These are phyloP conservation scores for Turdus rufiventris DNA, from an alignment of 2,113 vertebrate species.

Conservation along the genomic window DNA sequence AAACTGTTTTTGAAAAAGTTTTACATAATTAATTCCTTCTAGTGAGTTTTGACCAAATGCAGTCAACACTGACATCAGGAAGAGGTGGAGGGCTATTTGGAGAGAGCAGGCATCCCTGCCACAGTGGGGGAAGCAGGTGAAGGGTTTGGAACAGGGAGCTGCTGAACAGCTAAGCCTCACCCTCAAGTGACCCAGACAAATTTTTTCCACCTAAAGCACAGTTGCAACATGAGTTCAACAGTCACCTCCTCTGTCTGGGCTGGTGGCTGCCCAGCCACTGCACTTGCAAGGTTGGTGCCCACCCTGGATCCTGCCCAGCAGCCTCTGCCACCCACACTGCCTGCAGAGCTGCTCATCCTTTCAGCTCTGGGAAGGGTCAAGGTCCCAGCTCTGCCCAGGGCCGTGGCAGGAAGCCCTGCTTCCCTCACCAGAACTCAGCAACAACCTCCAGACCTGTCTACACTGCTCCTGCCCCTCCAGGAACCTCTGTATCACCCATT, in stretches of 20 bases:
- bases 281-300: background rate
- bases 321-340: background rate
- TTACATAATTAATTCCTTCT: background rate
- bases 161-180: slow-evolving; percentile 12
- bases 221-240: background rate
- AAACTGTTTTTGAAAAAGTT: background rate
- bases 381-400: background rate
- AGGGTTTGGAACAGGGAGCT: background rate
- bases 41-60: background rate
- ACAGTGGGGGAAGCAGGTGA: background rate
- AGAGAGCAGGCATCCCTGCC: background rate
- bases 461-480: background rate
- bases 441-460: background rate
- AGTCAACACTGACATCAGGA: background rate
- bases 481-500: background rate
- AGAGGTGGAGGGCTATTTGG: background rate
- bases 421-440: background rate
- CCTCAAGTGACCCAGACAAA: background rate
- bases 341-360: background rate
- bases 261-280: background rate
- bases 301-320: background rate
- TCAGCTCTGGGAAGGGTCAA: background rate
- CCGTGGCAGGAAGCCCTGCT: background rate
- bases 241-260: background rate
- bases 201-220: slow-evolving; percentile 21